Conservation (phyloP, 2,113 vertebrate genomes). For the Sceloporus tristichus region DNA sequence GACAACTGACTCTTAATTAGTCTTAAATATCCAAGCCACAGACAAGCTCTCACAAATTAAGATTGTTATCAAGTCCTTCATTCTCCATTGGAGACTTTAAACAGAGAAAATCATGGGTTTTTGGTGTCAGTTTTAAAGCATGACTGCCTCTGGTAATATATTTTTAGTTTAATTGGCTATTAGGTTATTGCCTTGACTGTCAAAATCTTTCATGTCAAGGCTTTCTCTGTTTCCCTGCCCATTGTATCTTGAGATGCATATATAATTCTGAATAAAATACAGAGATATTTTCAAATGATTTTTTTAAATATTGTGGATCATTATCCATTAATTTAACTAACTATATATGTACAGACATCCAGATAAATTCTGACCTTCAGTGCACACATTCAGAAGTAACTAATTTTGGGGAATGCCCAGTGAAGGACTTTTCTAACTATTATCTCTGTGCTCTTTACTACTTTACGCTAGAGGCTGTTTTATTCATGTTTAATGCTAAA, state of each 20-base stretch:
- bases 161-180: neutral
- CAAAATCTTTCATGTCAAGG: neutral
- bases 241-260: neutral
- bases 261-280: neutral
- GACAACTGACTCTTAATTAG: neutral
- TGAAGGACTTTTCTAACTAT: neutral
- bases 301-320: neutral
- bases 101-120: neutral
- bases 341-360: neutral
- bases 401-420: neutral
- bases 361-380: neutral
- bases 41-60: neutral
- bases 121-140: conserved; percentile 2
- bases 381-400: neutral
- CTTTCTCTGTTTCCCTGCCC: neutral
- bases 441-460: neutral
- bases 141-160: neutral
- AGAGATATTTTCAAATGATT: neutral
- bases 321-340: neutral
- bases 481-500: neutral
- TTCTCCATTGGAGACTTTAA: neutral
- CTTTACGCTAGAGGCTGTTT: neutral
- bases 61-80: neutral
- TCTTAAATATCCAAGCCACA: neutral
- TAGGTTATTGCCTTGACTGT: neutral